These are phyloP conservation scores for Merodon equestris DNA, from an alignment of 2,888 invertebrate genomes.

Conservation along the genomic window DNA sequence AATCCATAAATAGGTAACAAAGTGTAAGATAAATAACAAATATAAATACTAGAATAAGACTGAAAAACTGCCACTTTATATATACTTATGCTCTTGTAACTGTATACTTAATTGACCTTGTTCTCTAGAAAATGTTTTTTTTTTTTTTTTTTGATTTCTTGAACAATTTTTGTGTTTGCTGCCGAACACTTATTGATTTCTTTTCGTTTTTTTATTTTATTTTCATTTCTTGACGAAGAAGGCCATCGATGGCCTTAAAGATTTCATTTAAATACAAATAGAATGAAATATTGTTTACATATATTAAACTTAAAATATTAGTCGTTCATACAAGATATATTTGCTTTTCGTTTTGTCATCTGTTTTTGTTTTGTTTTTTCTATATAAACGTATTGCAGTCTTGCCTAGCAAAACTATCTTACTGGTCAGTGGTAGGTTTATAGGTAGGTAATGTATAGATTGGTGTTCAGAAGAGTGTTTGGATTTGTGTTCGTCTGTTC, in stretches of 20 bases:
- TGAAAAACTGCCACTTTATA: slow-evolving; percentile 6
- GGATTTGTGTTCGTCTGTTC: too few species aligned
- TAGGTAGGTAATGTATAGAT: slow-evolving; percentile 36
- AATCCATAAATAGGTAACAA: slow-evolving; percentile 9
- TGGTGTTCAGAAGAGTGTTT: too few species aligned
- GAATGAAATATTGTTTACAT: slow-evolving; percentile 40
- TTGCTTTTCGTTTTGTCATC: too few species aligned
- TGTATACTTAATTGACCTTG: slow-evolving; percentile 56
- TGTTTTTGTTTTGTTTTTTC: too few species aligned
- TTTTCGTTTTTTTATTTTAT: not conserved
- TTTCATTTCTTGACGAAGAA: slow-evolving; percentile 34
- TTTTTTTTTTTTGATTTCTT: not conserved
- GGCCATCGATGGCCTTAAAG: slow-evolving; percentile 50
- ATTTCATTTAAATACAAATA: slow-evolving; percentile 46
- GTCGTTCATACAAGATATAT: slow-evolving; percentile 15
- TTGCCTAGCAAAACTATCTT: slow-evolving; percentile 60
- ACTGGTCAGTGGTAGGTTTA: slow-evolving; percentile 60
- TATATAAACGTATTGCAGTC: slow-evolving; percentile 50
- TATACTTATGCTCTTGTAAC: slow-evolving; percentile 5
- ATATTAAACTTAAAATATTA: slow-evolving; percentile 54
- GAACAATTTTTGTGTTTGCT: too few species aligned
- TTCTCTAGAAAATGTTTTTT: slow-evolving; percentile 22
- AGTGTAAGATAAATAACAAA: slow-evolving; percentile 21
- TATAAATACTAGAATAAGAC: slow-evolving; percentile 7
- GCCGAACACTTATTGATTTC: not conserved